Evolutionary conservation across 1,140 invertebrate species (phyloP), one percentile per base, ranked within the genome.

Genomic region (Sesamia nonagrioides): DNA sequence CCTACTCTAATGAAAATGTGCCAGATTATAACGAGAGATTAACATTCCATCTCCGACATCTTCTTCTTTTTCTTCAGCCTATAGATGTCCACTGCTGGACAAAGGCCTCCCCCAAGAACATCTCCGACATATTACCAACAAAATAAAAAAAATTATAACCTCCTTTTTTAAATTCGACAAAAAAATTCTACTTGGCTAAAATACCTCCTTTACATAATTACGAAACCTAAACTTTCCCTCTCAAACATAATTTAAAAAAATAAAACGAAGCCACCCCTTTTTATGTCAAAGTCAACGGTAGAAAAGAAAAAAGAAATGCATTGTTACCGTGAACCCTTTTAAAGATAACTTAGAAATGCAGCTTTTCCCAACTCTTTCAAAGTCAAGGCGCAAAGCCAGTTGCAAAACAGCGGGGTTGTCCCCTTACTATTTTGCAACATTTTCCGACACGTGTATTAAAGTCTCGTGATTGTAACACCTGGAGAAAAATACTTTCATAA

Each of bases 271-370:
- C n/a, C n/a, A n/a, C n/a, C n/a, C n/a, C n/a, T n/a, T n/a, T n/a
- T n/a, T n/a, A n/a, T n/a, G n/a, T 15, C 15, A 56, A 56, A 21
- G 7, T 27, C 54, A 56, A 56, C 40, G 17, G 9, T 6, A 45
- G 17, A 40, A 63, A 63, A n/a, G 18, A 5, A 42, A 63, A 63
- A 40, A 17, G 5, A 63, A 63, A 42, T 63, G 60, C 60, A 18
- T 63, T 63, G 60, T 42, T 18, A 63, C 6, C 35, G 11, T 42
- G 17, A 18, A 21, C 60, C 60, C 60, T 63, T 63, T 42, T n/a
- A n/a, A 42, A 17, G 60, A 63, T 42, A 42, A 42, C 60, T 18
- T 63, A 42, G n/a, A 63, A 63, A 37, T 63, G 37, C 60, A 42
- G 8, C 8, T 4, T 63, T 37, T 37, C 15, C 9, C 37, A 40